Percentiles rank a stretch among this genome's conserved stretches.
Evolutionary conservation across 2,888 invertebrate species (phyloP).

Genomic region (Nomada ruficornis): DNA sequence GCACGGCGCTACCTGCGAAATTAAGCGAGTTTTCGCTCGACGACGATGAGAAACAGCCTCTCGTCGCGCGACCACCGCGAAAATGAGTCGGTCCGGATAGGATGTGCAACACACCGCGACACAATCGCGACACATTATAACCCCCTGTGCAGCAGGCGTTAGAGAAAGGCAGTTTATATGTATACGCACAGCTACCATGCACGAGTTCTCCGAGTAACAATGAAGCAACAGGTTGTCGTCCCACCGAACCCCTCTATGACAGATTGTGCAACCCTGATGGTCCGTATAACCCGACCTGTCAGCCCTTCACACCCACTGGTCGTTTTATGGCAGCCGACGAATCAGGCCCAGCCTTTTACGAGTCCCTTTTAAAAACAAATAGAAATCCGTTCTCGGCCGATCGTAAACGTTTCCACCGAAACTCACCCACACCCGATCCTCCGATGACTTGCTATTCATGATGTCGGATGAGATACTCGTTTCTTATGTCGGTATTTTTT

Average conservation of each 20-base stretch:
- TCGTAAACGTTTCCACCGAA: conserved; percentile 63
- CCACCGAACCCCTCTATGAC: conserved; percentile 73
- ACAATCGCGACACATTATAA: conserved; percentile 44
- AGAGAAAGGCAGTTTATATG: conserved; percentile 65
- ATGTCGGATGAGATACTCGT: conserved; percentile 6
- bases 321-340: conserved; percentile 66
- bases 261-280: conserved; percentile 76
- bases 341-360: conserved; percentile 61
- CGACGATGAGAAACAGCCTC: conserved; percentile 60
- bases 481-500: conserved; percentile 18
- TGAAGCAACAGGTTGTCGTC: conserved; percentile 77
- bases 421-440: conserved; percentile 17
- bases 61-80: conserved; percentile 49
- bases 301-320: conserved; percentile 74
- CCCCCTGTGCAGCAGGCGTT: conserved; percentile 44
- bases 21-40: conserved; percentile 44
- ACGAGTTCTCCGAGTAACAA: conserved; percentile 73
- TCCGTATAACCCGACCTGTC: conserved; percentile 74
- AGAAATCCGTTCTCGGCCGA: conserved; percentile 47
- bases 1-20: conserved; percentile 24
- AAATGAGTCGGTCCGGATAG: conserved; percentile 64
- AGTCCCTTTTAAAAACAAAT: conserved; percentile 66
- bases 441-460: conserved; percentile 46
- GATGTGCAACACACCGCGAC: conserved; percentile 55
- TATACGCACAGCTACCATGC: conserved; percentile 58